Conservation (phyloP, 2,888 invertebrate species). For the Ennomos quercinarius region DNA sequence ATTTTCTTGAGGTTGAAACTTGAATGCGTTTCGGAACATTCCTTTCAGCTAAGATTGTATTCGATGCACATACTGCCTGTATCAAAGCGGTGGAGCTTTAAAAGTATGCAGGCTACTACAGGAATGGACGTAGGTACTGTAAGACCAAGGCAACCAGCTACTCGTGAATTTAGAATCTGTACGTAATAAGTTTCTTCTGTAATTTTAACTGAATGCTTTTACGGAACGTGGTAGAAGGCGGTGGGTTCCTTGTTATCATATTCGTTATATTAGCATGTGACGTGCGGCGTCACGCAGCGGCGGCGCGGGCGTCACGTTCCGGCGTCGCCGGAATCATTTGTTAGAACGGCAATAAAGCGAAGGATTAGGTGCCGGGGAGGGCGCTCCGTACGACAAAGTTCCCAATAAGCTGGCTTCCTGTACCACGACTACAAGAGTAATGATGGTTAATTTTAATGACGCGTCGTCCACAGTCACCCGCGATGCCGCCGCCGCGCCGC, state of each 20-base stretch:
- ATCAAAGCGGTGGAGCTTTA: slow-evolving; percentile 21
- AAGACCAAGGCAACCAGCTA: slow-evolving; percentile 13
- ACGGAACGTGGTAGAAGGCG: slow-evolving; percentile 15
- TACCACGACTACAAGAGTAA: slow-evolving; percentile 80
- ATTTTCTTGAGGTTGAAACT: slow-evolving; percentile 61
- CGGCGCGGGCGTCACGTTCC: slow-evolving; percentile 47
- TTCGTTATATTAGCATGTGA: slow-evolving; percentile 42
- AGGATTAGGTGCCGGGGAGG: slow-evolving; percentile 73
- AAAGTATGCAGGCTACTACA: slow-evolving; percentile 7
- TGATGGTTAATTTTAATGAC: slow-evolving; percentile 85
- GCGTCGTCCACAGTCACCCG: slow-evolving; percentile 72
- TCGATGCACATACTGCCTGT: slow-evolving; percentile 26
- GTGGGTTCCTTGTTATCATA: slow-evolving; percentile 34
- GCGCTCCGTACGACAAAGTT: slow-evolving; percentile 68
- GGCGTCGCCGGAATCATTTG: slow-evolving; percentile 65
- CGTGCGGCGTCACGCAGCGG: slow-evolving; percentile 25
- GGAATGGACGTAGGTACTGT: slow-evolving; percentile 15
- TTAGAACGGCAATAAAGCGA: slow-evolving; percentile 76
- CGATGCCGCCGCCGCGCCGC: slow-evolving; percentile 53
- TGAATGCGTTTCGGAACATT: slow-evolving; percentile 50
- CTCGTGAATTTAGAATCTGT: slow-evolving; percentile 11
- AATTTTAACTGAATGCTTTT: slow-evolving; percentile 14
- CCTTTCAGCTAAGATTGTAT: slow-evolving; percentile 36
- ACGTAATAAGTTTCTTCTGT: slow-evolving; percentile 14
- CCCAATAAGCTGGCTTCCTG: slow-evolving; percentile 77